Base-by-base conservation (phyloP, 2,797 vertebrate species). In the Pelobates cultripes region DNA sequence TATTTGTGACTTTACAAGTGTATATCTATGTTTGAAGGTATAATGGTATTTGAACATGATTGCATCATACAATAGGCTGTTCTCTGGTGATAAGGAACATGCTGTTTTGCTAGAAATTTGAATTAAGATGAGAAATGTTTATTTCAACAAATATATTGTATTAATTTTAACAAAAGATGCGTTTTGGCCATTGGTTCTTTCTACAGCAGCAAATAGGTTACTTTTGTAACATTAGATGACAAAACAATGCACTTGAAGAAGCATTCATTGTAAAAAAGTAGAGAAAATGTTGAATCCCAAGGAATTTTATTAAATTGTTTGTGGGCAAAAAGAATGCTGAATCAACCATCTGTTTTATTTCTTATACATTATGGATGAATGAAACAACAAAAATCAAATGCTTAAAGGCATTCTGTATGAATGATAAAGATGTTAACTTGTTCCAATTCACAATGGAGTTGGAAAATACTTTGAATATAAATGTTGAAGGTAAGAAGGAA, bases 321-420 rank as follows among this genome's bases (percentile, higher is more conserved):
- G 80, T 71, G 67, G 28, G 67, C 55, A 43, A 12, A 71, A 71
- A 61, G 15, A 76, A 70, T 64, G 67, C 80, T 76, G 73, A 81
- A 66, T 81, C 73, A 70, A 76, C 80, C 67, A 77, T 77, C 73
- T 77, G 80, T 81, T 71, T 81, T 55, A 81, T 77, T 43, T 72
- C 67, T 77, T 76, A 81, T 81, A 77, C 76, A 81, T 81, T 81
- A 71, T 81, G 74, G 73, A 81, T 76, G 68, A 71, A 47, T 51
- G 55, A 71, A 14, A 43, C 57, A 53, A 53, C 73, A 60, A 45
- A 81, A 51, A 45, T 81, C 9, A 3, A 71, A 77, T 64, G 73
- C 80, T 71, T 64, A 43, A 55, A 69, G 80, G 73, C 44, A 42
- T 81, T 72, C 55, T 51, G 67, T 53, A 7, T 1, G 10, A 77